Conservation (phyloP, 2,797 vertebrate species). For the Myripristis murdjan region DNA sequence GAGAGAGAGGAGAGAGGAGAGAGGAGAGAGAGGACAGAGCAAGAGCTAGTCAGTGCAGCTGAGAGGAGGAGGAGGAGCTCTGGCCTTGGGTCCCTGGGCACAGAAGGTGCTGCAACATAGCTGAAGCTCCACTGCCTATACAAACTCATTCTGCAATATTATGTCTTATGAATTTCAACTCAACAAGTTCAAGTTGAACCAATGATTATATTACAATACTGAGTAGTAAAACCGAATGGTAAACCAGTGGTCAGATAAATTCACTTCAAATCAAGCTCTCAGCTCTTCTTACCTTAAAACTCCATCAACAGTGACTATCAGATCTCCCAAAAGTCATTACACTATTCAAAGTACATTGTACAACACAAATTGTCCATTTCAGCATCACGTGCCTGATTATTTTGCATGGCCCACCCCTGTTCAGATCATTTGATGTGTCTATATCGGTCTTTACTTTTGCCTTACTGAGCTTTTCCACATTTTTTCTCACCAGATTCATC, state of each 20-base stretch:
- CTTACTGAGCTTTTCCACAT: background rate
- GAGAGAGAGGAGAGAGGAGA: constrained; percentile 7
- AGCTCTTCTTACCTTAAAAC: too few relatives aligned
- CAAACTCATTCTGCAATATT: constrained; percentile 50
- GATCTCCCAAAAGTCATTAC: too few relatives aligned
- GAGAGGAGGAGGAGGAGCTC: constrained; percentile 83
- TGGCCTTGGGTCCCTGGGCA: constrained; percentile 93
- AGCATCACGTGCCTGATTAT: too few relatives aligned
- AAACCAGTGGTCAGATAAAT: too few relatives aligned
- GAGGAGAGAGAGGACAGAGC: constrained; percentile 14
- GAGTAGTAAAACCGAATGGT: too few relatives aligned
- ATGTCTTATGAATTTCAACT: constrained; percentile 20
- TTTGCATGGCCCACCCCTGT: too few relatives aligned
- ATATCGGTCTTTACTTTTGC: background rate
- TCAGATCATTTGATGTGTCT: too few relatives aligned
- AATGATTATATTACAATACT: constrained; percentile 9
- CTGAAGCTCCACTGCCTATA: constrained; percentile 59
- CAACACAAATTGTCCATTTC: too few relatives aligned
- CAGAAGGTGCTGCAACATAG: constrained; percentile 88
- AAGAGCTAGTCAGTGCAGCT: constrained; percentile 57
- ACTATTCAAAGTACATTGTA: too few relatives aligned
- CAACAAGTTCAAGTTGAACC: constrained; percentile 21
- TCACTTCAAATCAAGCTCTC: too few relatives aligned
- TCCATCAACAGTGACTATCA: too few relatives aligned
- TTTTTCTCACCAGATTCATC: background rate